These are phyloP conservation scores for Isurus oxyrinchus DNA, from an alignment of 2,113 vertebrate genomes.

Conservation along the genomic window DNA sequence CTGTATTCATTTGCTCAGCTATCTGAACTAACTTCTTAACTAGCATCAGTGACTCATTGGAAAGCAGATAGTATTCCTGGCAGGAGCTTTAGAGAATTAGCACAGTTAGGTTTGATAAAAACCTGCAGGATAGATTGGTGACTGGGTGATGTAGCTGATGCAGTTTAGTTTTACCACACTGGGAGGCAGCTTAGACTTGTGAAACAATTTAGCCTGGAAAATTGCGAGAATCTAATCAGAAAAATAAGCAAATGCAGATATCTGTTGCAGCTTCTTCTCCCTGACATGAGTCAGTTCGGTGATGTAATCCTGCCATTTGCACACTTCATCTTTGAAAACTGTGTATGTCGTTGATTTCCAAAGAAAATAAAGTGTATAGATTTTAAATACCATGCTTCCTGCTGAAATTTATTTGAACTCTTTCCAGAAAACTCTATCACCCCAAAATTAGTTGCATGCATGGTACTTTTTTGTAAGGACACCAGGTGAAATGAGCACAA, in stretches of 20 bases:
- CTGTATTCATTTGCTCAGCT: background rate
- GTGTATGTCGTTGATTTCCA: background rate
- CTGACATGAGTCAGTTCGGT: background rate
- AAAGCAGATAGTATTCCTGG: background rate
- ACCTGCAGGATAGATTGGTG: background rate
- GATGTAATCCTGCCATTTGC: slow-evolving; percentile 15
- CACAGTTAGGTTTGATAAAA: background rate
- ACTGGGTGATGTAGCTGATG: background rate
- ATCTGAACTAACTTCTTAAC: background rate
- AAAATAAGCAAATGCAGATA: slow-evolving; percentile 12
- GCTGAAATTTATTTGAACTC: background rate
- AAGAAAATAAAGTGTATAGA: slow-evolving; percentile 17
- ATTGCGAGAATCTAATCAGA: background rate
- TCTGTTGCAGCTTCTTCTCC: background rate
- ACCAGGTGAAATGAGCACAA: background rate
- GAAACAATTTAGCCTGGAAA: slow-evolving; percentile 5
- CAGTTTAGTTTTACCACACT: slow-evolving; percentile 22
- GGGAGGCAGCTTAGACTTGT: slow-evolving; percentile 20
- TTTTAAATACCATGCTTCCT: slow-evolving; percentile 20
- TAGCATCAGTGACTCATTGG: background rate
- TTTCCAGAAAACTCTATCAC: background rate
- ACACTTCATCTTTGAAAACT: background rate
- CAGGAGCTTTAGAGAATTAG: background rate
- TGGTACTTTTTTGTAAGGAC: background rate
- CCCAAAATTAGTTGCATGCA: background rate